Conservation (phyloP, 1,140 invertebrate species). For the Marisa cornuarietis region DNA sequence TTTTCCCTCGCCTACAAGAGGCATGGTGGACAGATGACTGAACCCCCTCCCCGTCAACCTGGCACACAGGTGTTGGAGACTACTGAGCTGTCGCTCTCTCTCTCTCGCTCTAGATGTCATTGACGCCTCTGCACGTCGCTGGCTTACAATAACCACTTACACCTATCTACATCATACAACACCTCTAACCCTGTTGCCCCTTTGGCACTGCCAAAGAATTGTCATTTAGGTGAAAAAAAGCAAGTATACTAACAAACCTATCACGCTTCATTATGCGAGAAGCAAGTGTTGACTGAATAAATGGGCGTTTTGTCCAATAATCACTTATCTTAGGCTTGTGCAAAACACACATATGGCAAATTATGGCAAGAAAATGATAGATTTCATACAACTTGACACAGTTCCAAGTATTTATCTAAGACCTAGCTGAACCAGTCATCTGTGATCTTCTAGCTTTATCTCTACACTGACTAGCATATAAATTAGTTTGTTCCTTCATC, state of each 20-base stretch:
- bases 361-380: slow-evolving; percentile 5
- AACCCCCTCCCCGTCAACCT: no score
- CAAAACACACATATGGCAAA: slow-evolving; percentile 4
- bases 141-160: no score
- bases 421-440: not conserved
- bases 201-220: not conserved
- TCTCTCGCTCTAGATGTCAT: no score
- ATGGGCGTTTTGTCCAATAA: slow-evolving; percentile 10
- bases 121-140: no score
- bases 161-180: no score
- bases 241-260: not conserved
- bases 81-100: no score
- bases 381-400: slow-evolving; percentile 1
- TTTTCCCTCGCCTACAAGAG: no score
- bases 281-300: not conserved
- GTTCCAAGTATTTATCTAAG: not conserved
- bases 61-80: no score
- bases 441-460: no score
- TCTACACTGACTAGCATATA: no score
- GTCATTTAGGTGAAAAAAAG: not conserved
- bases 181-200: not conserved
- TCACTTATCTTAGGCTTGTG: slow-evolving; percentile 3
- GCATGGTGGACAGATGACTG: no score
- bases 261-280: not conserved
- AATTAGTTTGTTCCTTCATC: no score